Evolutionary conservation across 2,113 vertebrate genomes (phyloP).

Genomic region (Scartelaos histophorus): DNA sequence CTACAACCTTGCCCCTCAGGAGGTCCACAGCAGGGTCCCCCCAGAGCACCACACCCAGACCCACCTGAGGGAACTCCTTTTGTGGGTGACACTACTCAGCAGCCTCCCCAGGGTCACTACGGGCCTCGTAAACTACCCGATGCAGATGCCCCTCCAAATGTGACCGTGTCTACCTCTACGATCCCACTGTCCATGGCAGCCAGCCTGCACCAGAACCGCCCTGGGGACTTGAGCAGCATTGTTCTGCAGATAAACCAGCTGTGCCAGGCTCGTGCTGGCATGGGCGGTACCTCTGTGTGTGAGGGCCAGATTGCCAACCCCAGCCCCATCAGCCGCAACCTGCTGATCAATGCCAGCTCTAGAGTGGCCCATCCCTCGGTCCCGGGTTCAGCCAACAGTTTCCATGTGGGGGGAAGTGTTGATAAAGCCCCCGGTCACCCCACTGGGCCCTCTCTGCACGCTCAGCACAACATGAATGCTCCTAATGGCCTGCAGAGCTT

Average conservation of each 20-base stretch:
- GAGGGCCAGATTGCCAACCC: slow-evolving; percentile 99
- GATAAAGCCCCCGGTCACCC: slow-evolving; percentile 82
- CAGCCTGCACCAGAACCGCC: slow-evolving; percentile 91
- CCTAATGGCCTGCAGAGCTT: slow-evolving; percentile 82
- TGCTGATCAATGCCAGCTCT: slow-evolving; percentile 96
- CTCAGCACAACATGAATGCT: slow-evolving; percentile 75
- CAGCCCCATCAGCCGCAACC: slow-evolving; percentile 95
- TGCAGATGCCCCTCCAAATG: slow-evolving; percentile 95
- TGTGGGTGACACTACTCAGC: slow-evolving; percentile 69
- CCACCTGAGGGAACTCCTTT: slow-evolving; percentile 68
- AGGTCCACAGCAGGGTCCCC: background rate
- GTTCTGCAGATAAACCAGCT: slow-evolving; percentile 99
- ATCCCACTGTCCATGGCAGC: slow-evolving; percentile 98
- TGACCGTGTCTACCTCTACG: slow-evolving; percentile 99
- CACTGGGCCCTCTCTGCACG: slow-evolving; percentile 74
- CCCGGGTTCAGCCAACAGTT: slow-evolving; percentile 76
- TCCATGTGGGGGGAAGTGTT: slow-evolving; percentile 84
- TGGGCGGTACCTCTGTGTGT: slow-evolving; percentile 95
- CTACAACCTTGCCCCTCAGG: background rate
- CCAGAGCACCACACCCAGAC: background rate
- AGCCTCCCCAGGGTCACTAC: slow-evolving; percentile 79
- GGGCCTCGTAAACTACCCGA: slow-evolving; percentile 91
- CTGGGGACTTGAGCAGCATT: slow-evolving; percentile 93
- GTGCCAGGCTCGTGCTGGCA: slow-evolving; percentile 94
- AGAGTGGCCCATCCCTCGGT: slow-evolving; percentile 93